phyloP scores from a whole-genome alignment of 2,113 vertebrate genomes.

The Struthidea cinerea region DNA sequence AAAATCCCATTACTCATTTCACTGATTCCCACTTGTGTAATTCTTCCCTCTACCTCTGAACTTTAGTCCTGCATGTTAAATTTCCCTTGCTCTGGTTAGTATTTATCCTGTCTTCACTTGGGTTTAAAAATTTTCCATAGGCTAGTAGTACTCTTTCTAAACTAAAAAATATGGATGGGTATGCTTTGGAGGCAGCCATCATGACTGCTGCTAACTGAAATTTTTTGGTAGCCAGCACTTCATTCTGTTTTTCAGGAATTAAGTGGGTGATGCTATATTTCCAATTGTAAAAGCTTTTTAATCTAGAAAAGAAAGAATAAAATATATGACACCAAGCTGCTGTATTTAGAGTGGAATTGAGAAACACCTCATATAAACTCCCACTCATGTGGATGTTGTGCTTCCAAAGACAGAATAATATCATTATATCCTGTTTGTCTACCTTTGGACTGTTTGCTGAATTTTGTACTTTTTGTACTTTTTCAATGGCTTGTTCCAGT shows the following conservation, averaged over 20 bases:
- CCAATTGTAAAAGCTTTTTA: not conserved
- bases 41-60: not conserved
- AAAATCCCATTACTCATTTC: not conserved
- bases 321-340: not conserved
- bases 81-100: not conserved
- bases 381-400: not conserved
- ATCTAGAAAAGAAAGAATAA: not conserved
- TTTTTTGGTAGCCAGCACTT: not conserved
- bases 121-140: not conserved
- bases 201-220: not conserved
- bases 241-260: not conserved
- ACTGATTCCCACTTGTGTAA: not conserved
- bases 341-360: not conserved
- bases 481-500: not conserved
- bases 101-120: not conserved
- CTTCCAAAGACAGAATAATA: not conserved
- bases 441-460: not conserved
- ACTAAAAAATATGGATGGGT: accelerated
- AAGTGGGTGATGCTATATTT: not conserved
- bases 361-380: not conserved
- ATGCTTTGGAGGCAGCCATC: not conserved
- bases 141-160: not conserved
- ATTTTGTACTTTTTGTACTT: not conserved
- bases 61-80: not conserved
- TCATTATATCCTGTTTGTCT: not conserved